phyloP scores from a whole-genome alignment of 2,797 vertebrate species.

The Petrocephalus sullivani region DNA sequence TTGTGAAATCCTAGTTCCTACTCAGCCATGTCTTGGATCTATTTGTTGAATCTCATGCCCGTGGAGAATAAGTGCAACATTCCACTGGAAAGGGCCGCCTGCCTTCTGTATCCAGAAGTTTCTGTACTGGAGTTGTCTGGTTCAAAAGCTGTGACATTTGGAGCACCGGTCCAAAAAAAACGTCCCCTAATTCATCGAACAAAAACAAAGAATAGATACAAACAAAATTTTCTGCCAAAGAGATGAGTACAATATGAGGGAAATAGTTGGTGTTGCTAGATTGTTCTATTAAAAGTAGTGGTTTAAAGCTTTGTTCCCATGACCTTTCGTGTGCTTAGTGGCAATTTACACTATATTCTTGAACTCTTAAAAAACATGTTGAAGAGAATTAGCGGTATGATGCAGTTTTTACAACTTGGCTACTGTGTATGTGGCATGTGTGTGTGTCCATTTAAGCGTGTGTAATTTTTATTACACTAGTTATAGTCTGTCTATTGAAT shows the following conservation, averaged over 20 bases:
- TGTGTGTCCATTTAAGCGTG: background rate
- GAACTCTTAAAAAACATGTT: background rate
- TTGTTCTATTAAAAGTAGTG: constrained; percentile 1
- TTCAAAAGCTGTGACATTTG: constrained; percentile 4
- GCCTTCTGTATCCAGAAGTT: constrained; percentile 18
- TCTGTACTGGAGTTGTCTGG: background rate
- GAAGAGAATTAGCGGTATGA: background rate
- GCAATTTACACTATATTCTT: background rate
- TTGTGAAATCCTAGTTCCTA: constrained; percentile 38
- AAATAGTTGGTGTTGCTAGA: background rate
- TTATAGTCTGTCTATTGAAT: background rate
- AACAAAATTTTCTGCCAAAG: background rate
- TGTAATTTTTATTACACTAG: background rate
- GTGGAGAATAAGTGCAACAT: constrained; percentile 31
- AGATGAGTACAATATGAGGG: background rate
- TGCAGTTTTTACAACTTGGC: background rate
- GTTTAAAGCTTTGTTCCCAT: background rate
- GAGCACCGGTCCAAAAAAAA: background rate
- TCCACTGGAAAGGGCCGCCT: constrained; percentile 30
- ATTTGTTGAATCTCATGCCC: constrained; percentile 28
- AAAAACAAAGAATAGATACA: constrained; percentile 1
- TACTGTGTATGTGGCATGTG: background rate
- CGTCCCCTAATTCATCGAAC: background rate
- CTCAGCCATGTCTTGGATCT: constrained; percentile 31
- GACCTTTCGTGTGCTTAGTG: background rate